Percentiles rank a stretch among this genome's conserved stretches.
These are phyloP conservation scores for Aurelia sp. DNA, from an alignment of 30 jellyfish, hydroid and myxozoan genomes.

Conservation along the genomic window DNA sequence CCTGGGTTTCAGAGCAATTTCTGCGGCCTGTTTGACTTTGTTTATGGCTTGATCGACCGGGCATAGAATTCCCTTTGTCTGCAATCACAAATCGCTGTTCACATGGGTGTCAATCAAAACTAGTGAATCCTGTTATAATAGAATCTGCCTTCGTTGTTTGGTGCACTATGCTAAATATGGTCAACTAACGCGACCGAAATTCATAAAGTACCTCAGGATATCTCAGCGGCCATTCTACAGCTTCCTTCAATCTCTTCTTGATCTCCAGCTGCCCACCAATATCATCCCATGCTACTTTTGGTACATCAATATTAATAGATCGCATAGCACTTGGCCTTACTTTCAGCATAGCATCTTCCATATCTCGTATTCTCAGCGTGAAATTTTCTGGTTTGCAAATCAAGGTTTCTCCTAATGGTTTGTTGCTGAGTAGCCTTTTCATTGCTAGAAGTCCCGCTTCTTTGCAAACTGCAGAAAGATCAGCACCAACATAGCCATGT, in stretches of 20 bases:
- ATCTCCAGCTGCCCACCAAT: slow-evolving; percentile 94
- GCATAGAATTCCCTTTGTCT: too few relatives aligned
- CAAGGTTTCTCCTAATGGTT: not conserved
- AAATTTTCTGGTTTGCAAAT: slow-evolving; percentile 7
- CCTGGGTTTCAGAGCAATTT: too few relatives aligned
- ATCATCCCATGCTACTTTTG: slow-evolving; percentile 95
- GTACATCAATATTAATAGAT: slow-evolving; percentile 87
- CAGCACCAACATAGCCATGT: slow-evolving; percentile 99
- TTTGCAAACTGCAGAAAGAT: slow-evolving; percentile 85
- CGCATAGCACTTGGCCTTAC: slow-evolving; percentile 96
- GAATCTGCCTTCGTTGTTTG: too few relatives aligned
- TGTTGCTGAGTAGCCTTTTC: slow-evolving; percentile 14
- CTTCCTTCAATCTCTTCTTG: slow-evolving; percentile 82
- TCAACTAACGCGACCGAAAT: too few relatives aligned
- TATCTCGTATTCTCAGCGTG: slow-evolving; percentile 38
- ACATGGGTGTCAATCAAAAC: too few relatives aligned
- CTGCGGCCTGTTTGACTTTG: too few relatives aligned
- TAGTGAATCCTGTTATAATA: too few relatives aligned
- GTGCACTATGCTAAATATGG: too few relatives aligned
- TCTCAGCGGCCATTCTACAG: slow-evolving; percentile 97
- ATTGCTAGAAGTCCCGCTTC: slow-evolving; percentile 50
- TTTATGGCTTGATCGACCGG: too few relatives aligned
- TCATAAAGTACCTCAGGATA: slow-evolving; percentile 79
- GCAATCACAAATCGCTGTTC: too few relatives aligned
- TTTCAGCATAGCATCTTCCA: slow-evolving; percentile 78